Percentiles rank a stretch among this genome's conserved stretches.
These are phyloP conservation scores for Sparus aurata DNA, from an alignment of 2,797 vertebrate genomes.

Conservation along the genomic window DNA sequence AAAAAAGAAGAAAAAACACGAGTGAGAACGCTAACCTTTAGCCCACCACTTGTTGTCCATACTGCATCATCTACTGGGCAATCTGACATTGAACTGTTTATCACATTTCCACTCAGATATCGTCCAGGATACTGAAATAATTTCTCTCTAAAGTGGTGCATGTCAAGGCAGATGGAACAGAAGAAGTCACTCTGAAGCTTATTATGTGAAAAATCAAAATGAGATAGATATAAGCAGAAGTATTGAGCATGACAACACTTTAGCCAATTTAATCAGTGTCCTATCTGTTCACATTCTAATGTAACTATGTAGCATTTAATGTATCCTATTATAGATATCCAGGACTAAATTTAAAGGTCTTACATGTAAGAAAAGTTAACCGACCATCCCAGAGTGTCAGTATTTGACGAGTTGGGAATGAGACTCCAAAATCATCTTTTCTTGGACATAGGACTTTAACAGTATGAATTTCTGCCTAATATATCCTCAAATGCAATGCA, in stretches of 20 bases:
- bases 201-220: conserved; percentile 25
- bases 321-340: conserved; percentile 24
- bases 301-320: conserved; percentile 29
- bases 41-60: conserved; percentile 27
- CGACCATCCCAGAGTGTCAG: too few relatives aligned
- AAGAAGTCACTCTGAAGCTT: conserved; percentile 36
- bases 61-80: conserved; percentile 23
- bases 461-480: conserved; percentile 25
- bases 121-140: conserved; percentile 6
- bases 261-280: conserved; percentile 5
- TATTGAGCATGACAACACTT: conserved; percentile 16
- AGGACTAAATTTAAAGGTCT: neutral
- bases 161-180: conserved; percentile 62
- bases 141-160: conserved; percentile 44
- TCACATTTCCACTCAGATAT: conserved; percentile 12
- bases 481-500: conserved; percentile 24
- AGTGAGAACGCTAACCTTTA: conserved; percentile 22
- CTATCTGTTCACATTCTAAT: neutral
- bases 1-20: conserved; percentile 5
- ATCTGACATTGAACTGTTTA: neutral
- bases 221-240: conserved; percentile 6
- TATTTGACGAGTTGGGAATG: too few relatives aligned
- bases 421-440: too few relatives aligned
- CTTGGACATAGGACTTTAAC: neutral
- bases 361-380: too few relatives aligned